Conservation (phyloP, 2,113 vertebrate species). For the Poecilia latipinna region DNA sequence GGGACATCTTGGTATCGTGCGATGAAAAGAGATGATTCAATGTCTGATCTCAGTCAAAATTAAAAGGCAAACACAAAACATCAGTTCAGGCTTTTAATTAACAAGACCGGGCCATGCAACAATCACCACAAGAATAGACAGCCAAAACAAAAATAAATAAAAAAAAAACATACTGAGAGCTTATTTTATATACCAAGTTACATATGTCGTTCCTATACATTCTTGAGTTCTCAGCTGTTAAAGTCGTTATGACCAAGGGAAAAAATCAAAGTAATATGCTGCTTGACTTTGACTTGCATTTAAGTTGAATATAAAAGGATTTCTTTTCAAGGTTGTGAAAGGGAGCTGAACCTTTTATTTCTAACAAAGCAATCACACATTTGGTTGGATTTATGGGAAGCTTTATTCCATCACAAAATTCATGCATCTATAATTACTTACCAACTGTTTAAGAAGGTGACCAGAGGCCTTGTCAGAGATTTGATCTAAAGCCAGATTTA, state of each 20-base stretch:
- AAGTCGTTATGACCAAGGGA: background rate
- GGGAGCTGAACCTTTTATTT: background rate
- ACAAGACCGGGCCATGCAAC: background rate
- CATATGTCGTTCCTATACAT: background rate
- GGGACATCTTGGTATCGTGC: background rate
- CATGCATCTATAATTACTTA: background rate
- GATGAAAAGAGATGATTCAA: conserved; percentile 9
- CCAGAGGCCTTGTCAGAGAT: background rate
- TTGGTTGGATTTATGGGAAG: background rate
- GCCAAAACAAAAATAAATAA: background rate
- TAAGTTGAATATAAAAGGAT: background rate
- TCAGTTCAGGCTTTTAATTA: conserved; percentile 1
- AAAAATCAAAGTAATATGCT: background rate
- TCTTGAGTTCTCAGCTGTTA: background rate
- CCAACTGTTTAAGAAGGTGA: background rate
- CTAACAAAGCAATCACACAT: no score
- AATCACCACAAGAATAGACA: background rate
- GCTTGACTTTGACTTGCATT: background rate
- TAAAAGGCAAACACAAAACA: background rate
- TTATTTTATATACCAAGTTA: background rate
- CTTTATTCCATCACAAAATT: conserved; percentile 5
- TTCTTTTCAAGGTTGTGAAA: background rate
- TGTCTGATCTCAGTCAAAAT: conserved; percentile 1
- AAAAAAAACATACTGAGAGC: background rate
- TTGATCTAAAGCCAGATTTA: background rate